Percentiles rank a stretch among this genome's conserved stretches.
Conservation (phyloP, 2,888 invertebrate species). For the Argyresthia albistria region DNA sequence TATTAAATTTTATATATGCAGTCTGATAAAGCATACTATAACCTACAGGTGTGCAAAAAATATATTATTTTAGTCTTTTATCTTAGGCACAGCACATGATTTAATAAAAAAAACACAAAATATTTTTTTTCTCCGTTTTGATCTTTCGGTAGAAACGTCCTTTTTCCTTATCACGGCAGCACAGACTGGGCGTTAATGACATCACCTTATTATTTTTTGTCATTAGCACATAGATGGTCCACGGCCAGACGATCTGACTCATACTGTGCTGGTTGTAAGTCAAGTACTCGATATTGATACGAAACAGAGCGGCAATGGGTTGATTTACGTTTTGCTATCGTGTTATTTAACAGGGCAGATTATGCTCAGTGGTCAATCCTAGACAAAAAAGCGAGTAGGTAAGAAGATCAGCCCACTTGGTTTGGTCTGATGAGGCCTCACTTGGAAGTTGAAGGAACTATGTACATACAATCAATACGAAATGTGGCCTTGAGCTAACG, state of each 20-base stretch:
- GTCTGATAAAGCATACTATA: too few relatives aligned
- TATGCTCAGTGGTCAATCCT: neutral
- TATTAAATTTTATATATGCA: too few relatives aligned
- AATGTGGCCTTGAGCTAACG: neutral
- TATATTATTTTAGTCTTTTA: too few relatives aligned
- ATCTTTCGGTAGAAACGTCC: too few relatives aligned
- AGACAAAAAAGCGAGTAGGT: too few relatives aligned
- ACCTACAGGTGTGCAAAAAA: too few relatives aligned
- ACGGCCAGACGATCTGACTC: neutral
- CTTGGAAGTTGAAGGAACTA: neutral
- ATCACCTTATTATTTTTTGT: conserved; percentile 38
- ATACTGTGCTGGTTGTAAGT: neutral
- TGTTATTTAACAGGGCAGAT: conserved; percentile 1
- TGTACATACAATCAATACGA: neutral
- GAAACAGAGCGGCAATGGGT: conserved; percentile 1
- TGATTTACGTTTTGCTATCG: neutral
- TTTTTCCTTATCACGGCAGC: conserved; percentile 20
- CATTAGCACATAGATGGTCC: conserved; percentile 19
- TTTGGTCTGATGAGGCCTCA: neutral
- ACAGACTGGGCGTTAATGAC: conserved; percentile 28
- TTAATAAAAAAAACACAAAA: too few relatives aligned
- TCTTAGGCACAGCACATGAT: too few relatives aligned
- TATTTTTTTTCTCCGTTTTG: too few relatives aligned
- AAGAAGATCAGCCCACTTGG: neutral
- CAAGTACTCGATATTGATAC: neutral